Evolutionary conservation across 2,113 vertebrate species (phyloP).

Genomic region (Acrocephalus kingi): DNA sequence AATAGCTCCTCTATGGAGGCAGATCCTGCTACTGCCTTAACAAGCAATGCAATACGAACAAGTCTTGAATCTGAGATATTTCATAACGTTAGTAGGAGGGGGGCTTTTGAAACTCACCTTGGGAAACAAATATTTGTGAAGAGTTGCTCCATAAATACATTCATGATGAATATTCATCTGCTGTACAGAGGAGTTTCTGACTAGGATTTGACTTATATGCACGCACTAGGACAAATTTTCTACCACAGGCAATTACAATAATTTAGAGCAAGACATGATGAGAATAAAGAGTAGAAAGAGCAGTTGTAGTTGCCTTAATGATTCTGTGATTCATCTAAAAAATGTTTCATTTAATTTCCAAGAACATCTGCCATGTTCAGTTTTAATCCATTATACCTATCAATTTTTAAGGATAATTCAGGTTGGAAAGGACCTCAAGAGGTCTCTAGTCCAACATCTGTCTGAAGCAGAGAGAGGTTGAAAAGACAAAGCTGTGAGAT

Average conservation of each 20-base stretch:
- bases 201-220: conserved; percentile 1
- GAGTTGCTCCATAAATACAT: not conserved
- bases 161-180: conserved; percentile 28
- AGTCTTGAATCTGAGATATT: not conserved
- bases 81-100: not conserved
- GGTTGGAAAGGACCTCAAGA: not conserved
- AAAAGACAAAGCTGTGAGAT: not conserved
- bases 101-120: not conserved
- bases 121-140: conserved; percentile 10
- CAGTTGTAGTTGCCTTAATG: not conserved
- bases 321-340: not conserved
- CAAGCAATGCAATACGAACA: not conserved
- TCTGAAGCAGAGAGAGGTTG: not conserved
- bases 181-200: not conserved
- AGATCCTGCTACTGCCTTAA: not conserved
- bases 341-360: not conserved
- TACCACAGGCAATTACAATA: conserved; percentile 31
- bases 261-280: conserved; percentile 28
- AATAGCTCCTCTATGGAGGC: not conserved
- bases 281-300: conserved; percentile 22
- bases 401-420: not conserved
- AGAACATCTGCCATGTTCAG: not conserved
- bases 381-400: not conserved
- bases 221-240: not conserved
- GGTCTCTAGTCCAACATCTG: not conserved